Percentiles rank a stretch among this genome's conserved stretches.
Conservation (phyloP, 2,113 vertebrate genomes). For the Pithys albifrons region DNA sequence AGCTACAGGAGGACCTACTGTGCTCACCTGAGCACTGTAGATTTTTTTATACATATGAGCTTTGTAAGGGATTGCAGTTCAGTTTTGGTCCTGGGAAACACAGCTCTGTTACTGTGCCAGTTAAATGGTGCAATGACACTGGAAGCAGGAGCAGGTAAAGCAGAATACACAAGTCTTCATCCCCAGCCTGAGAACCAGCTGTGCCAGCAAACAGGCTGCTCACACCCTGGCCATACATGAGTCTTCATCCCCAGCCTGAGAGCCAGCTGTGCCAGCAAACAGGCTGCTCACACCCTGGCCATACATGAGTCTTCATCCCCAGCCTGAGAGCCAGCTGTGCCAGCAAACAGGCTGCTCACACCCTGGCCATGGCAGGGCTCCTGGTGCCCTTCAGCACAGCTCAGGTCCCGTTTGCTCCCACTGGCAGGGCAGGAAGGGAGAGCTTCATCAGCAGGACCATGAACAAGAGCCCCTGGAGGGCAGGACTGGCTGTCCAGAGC, state of each 20-base stretch:
- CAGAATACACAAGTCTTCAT: neutral
- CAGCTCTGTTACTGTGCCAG: neutral
- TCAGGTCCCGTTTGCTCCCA: neutral
- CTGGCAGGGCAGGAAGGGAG: neutral
- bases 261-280: too few species aligned
- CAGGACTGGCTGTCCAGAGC: neutral
- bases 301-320: neutral
- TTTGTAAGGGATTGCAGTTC: neutral
- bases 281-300: neutral
- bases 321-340: neutral
- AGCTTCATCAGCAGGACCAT: neutral
- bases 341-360: neutral
- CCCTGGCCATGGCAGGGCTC: neutral
- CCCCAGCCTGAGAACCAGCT: neutral
- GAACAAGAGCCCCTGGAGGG: neutral
- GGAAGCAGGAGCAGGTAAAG: neutral
- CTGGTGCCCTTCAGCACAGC: neutral
- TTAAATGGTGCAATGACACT: neutral
- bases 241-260: too few species aligned
- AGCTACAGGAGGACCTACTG: neutral
- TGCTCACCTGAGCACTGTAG: neutral
- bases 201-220: neutral
- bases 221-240: neutral
- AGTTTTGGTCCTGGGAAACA: neutral
- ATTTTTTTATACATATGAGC: neutral